Evolutionary conservation across 2,113 vertebrate species (phyloP), one percentile per base, ranked within the genome.

Genomic region (Oreocharis arfaki): DNA sequence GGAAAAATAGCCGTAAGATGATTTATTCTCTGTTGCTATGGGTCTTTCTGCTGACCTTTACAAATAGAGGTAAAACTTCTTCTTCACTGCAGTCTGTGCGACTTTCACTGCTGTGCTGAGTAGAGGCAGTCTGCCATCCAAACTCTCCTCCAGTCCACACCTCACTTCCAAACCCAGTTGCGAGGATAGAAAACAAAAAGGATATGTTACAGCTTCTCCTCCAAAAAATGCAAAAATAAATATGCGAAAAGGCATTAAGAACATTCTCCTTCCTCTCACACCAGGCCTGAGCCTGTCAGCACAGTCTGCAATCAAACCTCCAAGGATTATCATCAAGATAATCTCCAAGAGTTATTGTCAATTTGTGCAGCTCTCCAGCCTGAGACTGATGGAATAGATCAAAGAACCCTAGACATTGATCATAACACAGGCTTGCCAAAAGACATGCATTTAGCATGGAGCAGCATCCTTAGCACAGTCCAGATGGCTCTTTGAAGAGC

Each of bases 401-500:
- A 55, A 80, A 88, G 90, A 87, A 73, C 56, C 44, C n/a, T 75
- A 76, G 65, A 84, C 4, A 11, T 26, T 53, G 74, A 83, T 94
- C 73, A 49, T 37, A 71, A 57, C 0, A 8, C 42, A 84, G 41
- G 69, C 86, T 84, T 93, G 69, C 77, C 93, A 93, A 88, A 95
- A 78, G 91, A 92, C 2, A 63, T 22, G 15, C 70, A 53, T 79
- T 97, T 95, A 96, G 44, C 67, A 89, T 87, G 73, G 89, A 96
- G 77, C 55, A 95, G 67, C 84, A 90, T 96, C 84, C 89, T 87
- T 80, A 84, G 89, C 77, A 69, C 41, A 75, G 67, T 90, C 96
- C 96, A 97, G 96, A 97, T 97, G 97, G 95, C 87, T 95, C 91
- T 95, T 93, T 95, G 93, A 92, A 96, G 89, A 87, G 92, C 68